A percentile compares a stretch with the other conserved stretches of the same genome.
These are phyloP conservation scores for Porites australiensis DNA, from an alignment of 64 coral and sea anemone genomes.

Conservation along the genomic window DNA sequence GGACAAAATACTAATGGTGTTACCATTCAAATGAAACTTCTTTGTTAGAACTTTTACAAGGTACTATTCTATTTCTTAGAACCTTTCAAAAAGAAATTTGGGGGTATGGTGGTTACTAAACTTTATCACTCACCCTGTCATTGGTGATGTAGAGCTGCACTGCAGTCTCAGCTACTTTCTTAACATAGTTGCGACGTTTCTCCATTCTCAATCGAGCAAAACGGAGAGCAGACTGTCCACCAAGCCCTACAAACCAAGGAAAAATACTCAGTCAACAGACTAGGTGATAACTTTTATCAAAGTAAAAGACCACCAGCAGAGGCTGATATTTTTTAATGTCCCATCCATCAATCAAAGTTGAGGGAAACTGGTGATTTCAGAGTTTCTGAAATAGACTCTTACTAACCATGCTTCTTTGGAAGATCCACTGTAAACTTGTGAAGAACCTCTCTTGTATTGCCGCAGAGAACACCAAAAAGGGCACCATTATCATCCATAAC, in stretches of 20 bases:
- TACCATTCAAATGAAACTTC: too few species aligned
- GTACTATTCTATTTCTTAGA: too few species aligned
- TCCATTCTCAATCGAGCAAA: constrained; percentile 99
- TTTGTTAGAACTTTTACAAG: too few species aligned
- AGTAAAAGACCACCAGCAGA: too few species aligned
- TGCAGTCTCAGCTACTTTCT: constrained; percentile 98
- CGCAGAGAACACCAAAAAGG: constrained; percentile 94
- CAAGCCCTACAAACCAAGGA: constrained; percentile 73
- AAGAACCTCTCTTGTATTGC: constrained; percentile 96
- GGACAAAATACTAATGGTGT: too few species aligned
- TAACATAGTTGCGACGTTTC: constrained; percentile 98
- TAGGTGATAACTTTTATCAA: too few species aligned
- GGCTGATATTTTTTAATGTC: too few species aligned
- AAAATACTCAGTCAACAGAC: background rate
- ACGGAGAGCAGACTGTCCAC: constrained; percentile 98
- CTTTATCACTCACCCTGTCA: constrained; percentile 74
- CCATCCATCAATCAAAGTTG: too few species aligned
- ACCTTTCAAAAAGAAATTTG: too few species aligned
- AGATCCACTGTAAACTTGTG: constrained; percentile 99
- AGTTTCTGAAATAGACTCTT: background rate
- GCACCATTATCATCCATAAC: constrained; percentile 99
- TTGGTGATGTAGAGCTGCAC: constrained; percentile 94
- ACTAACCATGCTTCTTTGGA: constrained; percentile 98
- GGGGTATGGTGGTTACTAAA: too few species aligned
- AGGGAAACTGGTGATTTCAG: too few species aligned